Percentiles rank a stretch among this genome's conserved stretches.
Evolutionary conservation across 2,797 vertebrate genomes (phyloP).

Genomic region (Botia kubotai): DNA sequence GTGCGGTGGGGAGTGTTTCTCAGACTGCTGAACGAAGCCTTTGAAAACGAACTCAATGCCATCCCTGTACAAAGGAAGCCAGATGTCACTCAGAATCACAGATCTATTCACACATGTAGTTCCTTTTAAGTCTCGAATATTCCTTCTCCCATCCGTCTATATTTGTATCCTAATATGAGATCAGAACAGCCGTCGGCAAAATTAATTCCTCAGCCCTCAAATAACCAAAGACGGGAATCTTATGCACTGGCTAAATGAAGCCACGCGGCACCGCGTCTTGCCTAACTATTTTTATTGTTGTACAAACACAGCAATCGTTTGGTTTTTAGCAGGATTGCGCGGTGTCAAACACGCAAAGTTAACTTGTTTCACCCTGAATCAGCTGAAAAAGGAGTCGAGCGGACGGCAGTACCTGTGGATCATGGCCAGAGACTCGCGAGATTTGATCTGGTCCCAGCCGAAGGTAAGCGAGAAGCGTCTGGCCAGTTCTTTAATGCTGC

Average conservation of each 20-base stretch:
- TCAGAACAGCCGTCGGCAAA: constrained; percentile 2
- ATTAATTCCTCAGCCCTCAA: constrained; percentile 7
- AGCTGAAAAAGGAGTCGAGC: not conserved
- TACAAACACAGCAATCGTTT: not conserved
- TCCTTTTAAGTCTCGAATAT: constrained; percentile 28
- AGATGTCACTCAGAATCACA: not conserved
- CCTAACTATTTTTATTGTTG: constrained; percentile 18
- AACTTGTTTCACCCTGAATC: not conserved
- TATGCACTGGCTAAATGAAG: constrained; percentile 26
- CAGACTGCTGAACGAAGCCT: constrained; percentile 76
- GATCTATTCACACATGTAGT: constrained; percentile 5
- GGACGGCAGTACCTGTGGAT: constrained; percentile 85
- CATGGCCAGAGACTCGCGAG: constrained; percentile 87
- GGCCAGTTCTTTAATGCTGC: constrained; percentile 90
- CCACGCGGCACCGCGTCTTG: not conserved
- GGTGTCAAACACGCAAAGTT: not conserved
- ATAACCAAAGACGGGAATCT: constrained; percentile 22
- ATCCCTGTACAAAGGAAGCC: constrained; percentile 73
- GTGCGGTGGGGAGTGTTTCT: constrained; percentile 76
- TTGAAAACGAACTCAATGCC: constrained; percentile 91
- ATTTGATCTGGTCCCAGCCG: constrained; percentile 87
- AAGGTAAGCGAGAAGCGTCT: constrained; percentile 90
- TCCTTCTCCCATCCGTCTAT: constrained; percentile 7
- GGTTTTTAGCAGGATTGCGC: not conserved
- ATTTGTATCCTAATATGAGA: constrained; percentile 34